Evolutionary conservation across 2,113 vertebrate genomes (phyloP).

Genomic region (Pomatostomus ruficeps): DNA sequence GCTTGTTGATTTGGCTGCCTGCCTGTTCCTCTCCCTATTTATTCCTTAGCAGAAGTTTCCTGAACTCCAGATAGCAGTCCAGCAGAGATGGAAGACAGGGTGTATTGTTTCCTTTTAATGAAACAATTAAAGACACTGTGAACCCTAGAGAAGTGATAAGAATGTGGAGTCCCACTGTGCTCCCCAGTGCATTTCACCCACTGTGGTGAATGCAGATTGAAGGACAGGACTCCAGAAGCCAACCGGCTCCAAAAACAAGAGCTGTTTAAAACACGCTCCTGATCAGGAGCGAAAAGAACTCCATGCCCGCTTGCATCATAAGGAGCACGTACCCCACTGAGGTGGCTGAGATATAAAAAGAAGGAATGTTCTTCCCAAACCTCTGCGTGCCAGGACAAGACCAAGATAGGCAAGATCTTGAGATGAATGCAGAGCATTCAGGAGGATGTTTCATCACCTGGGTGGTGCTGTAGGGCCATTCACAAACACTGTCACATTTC

Average conservation of each 20-base stretch:
- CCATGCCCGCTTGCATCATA: not conserved
- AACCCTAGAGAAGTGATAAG: not conserved
- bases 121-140: not conserved
- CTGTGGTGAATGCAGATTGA: accelerated
- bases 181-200: not conserved
- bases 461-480: not conserved
- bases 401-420: not conserved
- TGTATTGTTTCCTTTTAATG: conserved; percentile 20
- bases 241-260: not conserved
- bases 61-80: conserved; percentile 22
- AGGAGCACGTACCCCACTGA: not conserved
- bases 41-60: conserved; percentile 48
- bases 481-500: accelerated
- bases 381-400: not conserved
- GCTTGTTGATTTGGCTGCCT: conserved; percentile 15
- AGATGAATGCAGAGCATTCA: not conserved
- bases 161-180: not conserved
- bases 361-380: not conserved
- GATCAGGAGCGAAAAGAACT: not conserved
- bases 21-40: conserved; percentile 14
- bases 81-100: not conserved
- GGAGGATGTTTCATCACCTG: not conserved
- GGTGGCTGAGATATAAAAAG: not conserved
- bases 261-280: not conserved
- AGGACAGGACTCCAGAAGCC: not conserved